A percentile compares a stretch with the other conserved stretches of the same genome.
These are phyloP conservation scores for Dicrostonyx torquatus DNA, from an alignment of 2,797 vertebrate species.

Conservation along the genomic window DNA sequence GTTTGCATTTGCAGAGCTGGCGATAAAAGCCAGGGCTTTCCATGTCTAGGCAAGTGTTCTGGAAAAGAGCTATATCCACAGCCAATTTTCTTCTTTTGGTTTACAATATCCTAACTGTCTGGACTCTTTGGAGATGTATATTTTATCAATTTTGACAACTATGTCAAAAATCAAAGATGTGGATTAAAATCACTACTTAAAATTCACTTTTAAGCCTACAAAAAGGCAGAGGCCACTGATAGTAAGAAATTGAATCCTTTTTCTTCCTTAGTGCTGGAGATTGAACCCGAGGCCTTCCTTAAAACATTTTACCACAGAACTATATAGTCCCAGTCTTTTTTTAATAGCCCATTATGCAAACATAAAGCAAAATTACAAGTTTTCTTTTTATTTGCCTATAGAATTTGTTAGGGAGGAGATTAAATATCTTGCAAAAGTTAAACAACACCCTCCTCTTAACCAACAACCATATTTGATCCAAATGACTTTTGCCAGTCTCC, in stretches of 20 bases:
- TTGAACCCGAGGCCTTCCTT: neutral
- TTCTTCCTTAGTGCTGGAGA: neutral
- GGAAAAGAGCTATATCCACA: neutral
- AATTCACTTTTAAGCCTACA: constrained; percentile 13
- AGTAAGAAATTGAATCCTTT: neutral
- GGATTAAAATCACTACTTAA: constrained; percentile 13
- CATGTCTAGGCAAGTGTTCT: neutral
- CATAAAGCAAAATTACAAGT: constrained; percentile 21
- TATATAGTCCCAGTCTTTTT: neutral
- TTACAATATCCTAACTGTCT: neutral
- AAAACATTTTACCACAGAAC: neutral
- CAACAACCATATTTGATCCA: neutral
- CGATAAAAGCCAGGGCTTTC: neutral
- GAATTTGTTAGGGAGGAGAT: neutral
- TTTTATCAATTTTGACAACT: constrained; percentile 37
- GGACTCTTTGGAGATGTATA: neutral
- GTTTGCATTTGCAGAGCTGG: neutral
- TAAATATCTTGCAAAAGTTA: constrained; percentile 39
- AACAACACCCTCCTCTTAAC: neutral
- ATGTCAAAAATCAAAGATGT: constrained; percentile 28
- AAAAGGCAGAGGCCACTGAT: constrained; percentile 1
- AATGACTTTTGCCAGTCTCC: neutral
- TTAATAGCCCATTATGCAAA: constrained; percentile 15
- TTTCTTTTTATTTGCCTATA: constrained; percentile 37
- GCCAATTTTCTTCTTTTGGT: neutral